Percentiles rank a stretch among this genome's conserved stretches.
Evolutionary conservation across 2,888 invertebrate species (phyloP).

Genomic region (Drosophila subsilvestris): DNA sequence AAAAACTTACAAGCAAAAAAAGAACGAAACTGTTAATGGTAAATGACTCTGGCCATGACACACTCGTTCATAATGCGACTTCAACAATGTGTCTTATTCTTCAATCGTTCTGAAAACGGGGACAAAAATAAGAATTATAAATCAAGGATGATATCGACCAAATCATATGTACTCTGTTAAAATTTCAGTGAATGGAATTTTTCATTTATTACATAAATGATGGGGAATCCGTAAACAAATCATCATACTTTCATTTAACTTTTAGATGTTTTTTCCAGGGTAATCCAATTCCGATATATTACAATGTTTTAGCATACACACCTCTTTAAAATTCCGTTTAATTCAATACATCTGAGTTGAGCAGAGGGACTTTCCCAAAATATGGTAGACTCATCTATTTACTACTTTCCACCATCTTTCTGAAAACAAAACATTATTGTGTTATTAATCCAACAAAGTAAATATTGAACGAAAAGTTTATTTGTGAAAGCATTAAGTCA

Average conservation of each 20-base stretch:
- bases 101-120: no score
- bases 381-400: not conserved
- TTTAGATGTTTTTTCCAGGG: no score
- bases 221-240: conserved; percentile 42
- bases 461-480: not conserved
- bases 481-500: conserved; percentile 11
- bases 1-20: not conserved
- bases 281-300: not conserved
- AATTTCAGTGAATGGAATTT: conserved; percentile 15
- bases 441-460: not conserved
- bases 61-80: not conserved
- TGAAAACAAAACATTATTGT: not conserved
- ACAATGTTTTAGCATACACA: not conserved
- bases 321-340: not conserved
- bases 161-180: not conserved
- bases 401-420: conserved; percentile 3
- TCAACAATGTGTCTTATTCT: no score
- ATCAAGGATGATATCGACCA: not conserved
- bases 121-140: not conserved
- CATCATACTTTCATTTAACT: conserved; percentile 10
- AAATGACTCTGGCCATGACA: not conserved
- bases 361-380: not conserved
- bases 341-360: not conserved
- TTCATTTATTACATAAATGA: conserved; percentile 31
- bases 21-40: not conserved